These are phyloP conservation scores for Amphipyra berbera DNA, from an alignment of 2,888 invertebrate species.

Conservation along the genomic window DNA sequence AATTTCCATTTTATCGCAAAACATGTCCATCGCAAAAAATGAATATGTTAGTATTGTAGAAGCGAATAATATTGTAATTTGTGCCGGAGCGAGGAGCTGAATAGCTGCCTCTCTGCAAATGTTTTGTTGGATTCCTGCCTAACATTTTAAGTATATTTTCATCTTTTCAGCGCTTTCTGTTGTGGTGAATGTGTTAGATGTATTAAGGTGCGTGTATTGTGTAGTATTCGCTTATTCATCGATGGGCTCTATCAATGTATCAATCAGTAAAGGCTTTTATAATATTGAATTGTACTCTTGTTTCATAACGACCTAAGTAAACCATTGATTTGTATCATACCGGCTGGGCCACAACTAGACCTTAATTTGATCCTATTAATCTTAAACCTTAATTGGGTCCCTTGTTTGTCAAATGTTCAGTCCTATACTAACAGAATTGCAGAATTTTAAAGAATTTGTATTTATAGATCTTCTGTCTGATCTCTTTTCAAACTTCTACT, in stretches of 20 bases:
- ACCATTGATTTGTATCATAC: no score
- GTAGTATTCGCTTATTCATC: slow-evolving; percentile 5
- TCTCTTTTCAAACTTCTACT: no score
- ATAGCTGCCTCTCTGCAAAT: slow-evolving; percentile 30
- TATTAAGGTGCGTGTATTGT: slow-evolving; percentile 2
- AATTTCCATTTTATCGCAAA: slow-evolving; percentile 15
- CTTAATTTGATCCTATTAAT: no score
- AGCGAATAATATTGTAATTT: slow-evolving; percentile 59
- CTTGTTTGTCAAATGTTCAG: no score
- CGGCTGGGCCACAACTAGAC: no score
- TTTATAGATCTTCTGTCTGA: no score
- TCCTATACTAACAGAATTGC: no score
- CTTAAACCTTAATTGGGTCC: no score
- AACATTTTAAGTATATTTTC: slow-evolving; percentile 30
- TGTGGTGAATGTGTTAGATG: slow-evolving; percentile 9
- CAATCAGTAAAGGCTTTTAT: not conserved
- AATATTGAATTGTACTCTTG: not conserved
- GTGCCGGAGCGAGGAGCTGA: slow-evolving; percentile 39
- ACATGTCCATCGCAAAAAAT: slow-evolving; percentile 19
- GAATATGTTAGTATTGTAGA: slow-evolving; percentile 41
- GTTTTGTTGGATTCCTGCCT: slow-evolving; percentile 28
- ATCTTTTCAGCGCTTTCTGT: slow-evolving; percentile 19
- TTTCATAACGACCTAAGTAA: no score
- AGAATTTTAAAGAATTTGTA: no score
- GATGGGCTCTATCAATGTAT: not conserved